Base-by-base conservation (phyloP, 2,797 vertebrate species). In the Chelidonichthys spinosus region DNA sequence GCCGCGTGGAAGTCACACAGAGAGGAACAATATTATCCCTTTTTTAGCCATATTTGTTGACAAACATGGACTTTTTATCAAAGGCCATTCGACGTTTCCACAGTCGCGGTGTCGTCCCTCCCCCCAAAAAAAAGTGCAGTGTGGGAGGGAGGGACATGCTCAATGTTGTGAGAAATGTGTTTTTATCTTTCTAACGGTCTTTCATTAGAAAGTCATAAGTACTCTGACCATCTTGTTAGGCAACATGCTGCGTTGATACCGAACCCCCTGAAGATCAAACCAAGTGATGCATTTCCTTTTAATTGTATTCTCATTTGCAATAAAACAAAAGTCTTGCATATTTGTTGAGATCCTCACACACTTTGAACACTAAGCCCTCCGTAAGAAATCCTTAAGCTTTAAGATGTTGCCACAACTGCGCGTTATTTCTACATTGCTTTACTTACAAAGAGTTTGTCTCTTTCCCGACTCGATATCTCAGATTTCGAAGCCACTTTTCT, bases 241-340 rank as follows among this genome's bases (percentile, higher is more conserved):
- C 46, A 54, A 39, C 58, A 44, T 73, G 74, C 78, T 72, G 68
- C 35, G 43, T 67, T 69, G 36, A 7, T 32, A 50, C 47, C 37
- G 47, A 82, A 55, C 49, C 56, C 58, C 54, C 66, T 17, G 53
- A 40, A 69, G 74, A 74, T 80, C 74, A 69, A 77, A 85, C 76
- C 69, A 83, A 84, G 71, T 69, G 67, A 85, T 77, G 54, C 44
- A 54, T 77, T 79, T 75, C 53, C 54, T 53, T 63, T 76, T 83
- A 87, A 91, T 82, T 82, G 25, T 44, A 5, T 87, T 89, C 73
- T 85, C 60, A 80, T 83, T 81, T 78, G 72, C 69, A 63, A 70
- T 58, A 64, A 73, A 76, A 25, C 25, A 25, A 61, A 49, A 5
- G 15, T 64, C 54, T 25, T 62, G 49, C 43, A 55, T 56, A 78